Percentiles rank a stretch among this genome's conserved stretches.
phyloP scores from a whole-genome alignment of 2,888 invertebrate species.

The Pardosa pseudoannulata region DNA sequence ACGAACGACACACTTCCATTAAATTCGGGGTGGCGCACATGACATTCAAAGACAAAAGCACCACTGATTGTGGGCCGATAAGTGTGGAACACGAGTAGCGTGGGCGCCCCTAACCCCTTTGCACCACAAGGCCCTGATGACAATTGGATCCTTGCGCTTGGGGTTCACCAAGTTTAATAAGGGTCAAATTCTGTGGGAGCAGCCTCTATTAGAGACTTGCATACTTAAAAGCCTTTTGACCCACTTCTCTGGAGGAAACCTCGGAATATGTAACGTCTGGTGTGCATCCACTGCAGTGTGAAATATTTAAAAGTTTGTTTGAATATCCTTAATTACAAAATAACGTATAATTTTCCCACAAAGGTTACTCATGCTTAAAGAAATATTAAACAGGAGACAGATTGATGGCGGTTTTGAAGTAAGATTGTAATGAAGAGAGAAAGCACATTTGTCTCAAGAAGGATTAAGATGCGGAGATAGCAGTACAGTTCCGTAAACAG shows the following conservation, averaged over 20 bases:
- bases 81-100: not conserved
- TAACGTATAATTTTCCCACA: no score
- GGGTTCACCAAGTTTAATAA: not conserved
- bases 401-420: no score
- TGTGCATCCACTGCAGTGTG: no score
- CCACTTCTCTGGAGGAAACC: not conserved
- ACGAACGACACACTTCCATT: conserved; percentile 9
- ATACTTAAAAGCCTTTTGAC: not conserved
- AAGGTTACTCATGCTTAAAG: no score
- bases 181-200: not conserved
- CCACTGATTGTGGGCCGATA: not conserved
- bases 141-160: not conserved
- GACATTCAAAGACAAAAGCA: not conserved
- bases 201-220: not conserved
- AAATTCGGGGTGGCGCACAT: not conserved
- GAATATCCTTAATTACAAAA: no score
- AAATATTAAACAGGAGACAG: no score
- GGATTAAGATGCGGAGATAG: no score
- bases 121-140: not conserved
- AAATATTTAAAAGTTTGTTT: no score
- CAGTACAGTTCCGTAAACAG: no score
- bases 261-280: no score
- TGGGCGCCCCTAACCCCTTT: conserved; percentile 2
- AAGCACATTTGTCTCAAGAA: no score
- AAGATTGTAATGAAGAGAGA: no score